Percentiles rank a stretch among this genome's conserved stretches.
Evolutionary conservation across 92 coral and sea anemone species (phyloP).

Genomic region (Montipora capitata): DNA sequence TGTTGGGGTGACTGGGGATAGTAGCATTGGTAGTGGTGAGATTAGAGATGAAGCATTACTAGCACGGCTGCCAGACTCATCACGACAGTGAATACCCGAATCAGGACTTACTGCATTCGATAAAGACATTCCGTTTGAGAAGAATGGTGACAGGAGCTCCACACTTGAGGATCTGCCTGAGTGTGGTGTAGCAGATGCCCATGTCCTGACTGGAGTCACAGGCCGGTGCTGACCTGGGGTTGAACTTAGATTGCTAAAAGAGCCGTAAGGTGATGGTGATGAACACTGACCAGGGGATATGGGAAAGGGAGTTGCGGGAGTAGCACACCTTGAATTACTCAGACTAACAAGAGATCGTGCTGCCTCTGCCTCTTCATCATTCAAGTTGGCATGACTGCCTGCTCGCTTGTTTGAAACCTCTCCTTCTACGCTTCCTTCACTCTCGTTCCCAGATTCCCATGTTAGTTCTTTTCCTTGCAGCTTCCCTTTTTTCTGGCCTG

Average conservation of each 20-base stretch:
- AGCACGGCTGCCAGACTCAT: conserved; percentile 84
- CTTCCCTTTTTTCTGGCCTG: conserved; percentile 94
- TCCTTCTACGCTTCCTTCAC: conserved; percentile 98
- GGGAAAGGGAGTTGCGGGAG: conserved; percentile 93
- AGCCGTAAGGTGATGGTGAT: conserved; percentile 82
- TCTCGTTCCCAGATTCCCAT: conserved; percentile 99
- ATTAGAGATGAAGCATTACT: conserved; percentile 87
- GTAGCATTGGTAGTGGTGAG: conserved; percentile 90
- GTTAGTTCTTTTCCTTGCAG: conserved; percentile 90
- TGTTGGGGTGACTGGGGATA: conserved; percentile 96
- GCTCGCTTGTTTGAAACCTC: conserved; percentile 76
- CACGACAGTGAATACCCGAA: conserved; percentile 96
- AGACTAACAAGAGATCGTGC: conserved; percentile 94
- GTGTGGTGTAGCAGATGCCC: conserved; percentile 81
- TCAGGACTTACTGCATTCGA: conserved; percentile 97
- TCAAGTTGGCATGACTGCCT: conserved; percentile 56
- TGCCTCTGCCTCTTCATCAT: conserved; percentile 96
- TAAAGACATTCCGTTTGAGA: conserved; percentile 60
- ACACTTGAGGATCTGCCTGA: conserved; percentile 91
- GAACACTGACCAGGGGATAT: conserved; percentile 84
- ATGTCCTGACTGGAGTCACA: conserved; percentile 72
- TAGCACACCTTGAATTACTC: conserved; percentile 93
- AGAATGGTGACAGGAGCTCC: conserved; percentile 88
- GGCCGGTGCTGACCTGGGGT: conserved; percentile 75
- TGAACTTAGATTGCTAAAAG: conserved; percentile 45